Base-by-base conservation (phyloP, 1,140 invertebrate species). In the Euura lappo region DNA sequence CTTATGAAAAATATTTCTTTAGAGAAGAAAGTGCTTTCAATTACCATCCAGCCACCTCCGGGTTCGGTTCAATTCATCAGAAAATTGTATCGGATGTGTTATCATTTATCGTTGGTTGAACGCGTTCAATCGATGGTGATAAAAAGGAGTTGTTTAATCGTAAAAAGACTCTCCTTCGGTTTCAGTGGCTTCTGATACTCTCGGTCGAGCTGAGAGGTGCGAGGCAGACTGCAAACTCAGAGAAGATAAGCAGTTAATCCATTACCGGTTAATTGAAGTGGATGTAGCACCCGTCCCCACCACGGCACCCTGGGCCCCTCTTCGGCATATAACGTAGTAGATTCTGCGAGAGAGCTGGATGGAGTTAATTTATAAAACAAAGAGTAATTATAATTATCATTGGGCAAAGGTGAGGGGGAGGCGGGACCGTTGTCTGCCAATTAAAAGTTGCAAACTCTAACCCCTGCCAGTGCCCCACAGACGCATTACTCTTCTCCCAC, bases 281-380 rank as follows among this genome's bases (percentile, higher is more conserved):
- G 81, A 81, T 78, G 76, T 76, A 79, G 28, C 66, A 68, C 66
- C 60, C 60, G 8, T 13, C 60, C 28, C 28, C 28, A 28, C 28
- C 5, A n/a, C 10, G 51, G 51, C 51, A 60, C 51, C 51, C 51
- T 60, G 51, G 13, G 51, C 3, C 13, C 5, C 51, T 28, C 28
- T 8, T 60, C 3, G 51, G 51, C 13, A n/a, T 60, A 60, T 60
- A 43, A 47, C 42, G 13, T 28, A 69, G 67, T 46, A 45, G 44
- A 47, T 47, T 7, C n/a, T 11, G 74, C 47, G 67, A 45, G 44
- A 44, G 71, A 51, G 68, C 47, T 45, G 65, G 42, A 68, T 28
- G 46, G 46, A 76, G 75, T 81, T 81, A 81, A 81, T 81, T 81
- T 81, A 79, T 80, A 80, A 81, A 81, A 81, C 79, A 81, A 81